Evolutionary conservation across 1,140 invertebrate genomes (phyloP), one percentile per base, ranked within the genome.

Genomic region (Heliothis subflexa): DNA sequence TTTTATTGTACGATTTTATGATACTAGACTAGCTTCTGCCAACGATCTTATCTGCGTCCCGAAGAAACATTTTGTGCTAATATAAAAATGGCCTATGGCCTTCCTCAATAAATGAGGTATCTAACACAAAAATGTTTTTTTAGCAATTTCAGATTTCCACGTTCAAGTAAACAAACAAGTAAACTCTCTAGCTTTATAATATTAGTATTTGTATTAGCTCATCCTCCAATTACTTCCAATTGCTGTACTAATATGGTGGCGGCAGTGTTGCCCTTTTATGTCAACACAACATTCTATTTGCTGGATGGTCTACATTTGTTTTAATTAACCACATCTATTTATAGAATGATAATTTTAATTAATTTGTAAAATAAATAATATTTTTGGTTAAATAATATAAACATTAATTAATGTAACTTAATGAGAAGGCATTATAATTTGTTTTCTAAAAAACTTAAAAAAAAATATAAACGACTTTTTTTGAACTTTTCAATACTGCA

Each of bases 211-310:
- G 14, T 13, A 4, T 25, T 1, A 59, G 21, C 21, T 25, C 21
- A 59, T 59, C 55, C 21, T 59, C 55, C 25, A 18, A 28, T 59
- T 59, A 28, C 55, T 59, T 25, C 13, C 21, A 59, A 28, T 59
- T 21, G 12, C 21, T 7, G 55, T 25, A 11, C 55, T 59, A 25
- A 59, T 3, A 13, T 13, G 11, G 55, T 5, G 12, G 55, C 12
- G 55, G 55, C 21, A 59, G 55, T 59, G 4, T 25, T 59, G 55
- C 18, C 54, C 18, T 12, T 55, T 10, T 16, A 52, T 16, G 14
- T 52, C 50, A 5, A n/a, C 16, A n/a, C 50, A 52, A 52, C 50
- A 52, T 52, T 16, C 50, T n/a, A 1, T 52, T 3, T n/a, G 14
- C 50, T 52, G 50, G 50, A 52, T 52, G 50, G 50, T n/a, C 50